Base-by-base conservation (phyloP, 1,140 invertebrate genomes). In the Neotoxoptera formosana region DNA sequence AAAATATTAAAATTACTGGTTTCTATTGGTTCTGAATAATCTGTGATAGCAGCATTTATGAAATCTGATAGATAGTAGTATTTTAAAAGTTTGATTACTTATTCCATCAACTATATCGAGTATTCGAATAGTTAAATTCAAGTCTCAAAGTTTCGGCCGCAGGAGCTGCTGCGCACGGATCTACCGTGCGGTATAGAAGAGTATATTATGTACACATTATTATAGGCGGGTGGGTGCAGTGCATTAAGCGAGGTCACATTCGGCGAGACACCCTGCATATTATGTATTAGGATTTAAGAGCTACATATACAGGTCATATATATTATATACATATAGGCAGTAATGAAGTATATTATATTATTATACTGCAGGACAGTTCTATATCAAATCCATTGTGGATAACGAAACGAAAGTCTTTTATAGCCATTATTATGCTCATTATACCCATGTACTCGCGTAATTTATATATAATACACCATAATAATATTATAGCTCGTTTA, bases 331-430 rank as follows among this genome's bases (percentile, higher is more conserved):
- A 53, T 53, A 53, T 53, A 53, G 30, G 30, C 60, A n/a, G 30
- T 76, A 76, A 76, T 76, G 11, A 76, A 76, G 60, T 76, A 17
- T 76, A 76, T 76, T 76, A 76, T 76, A 76, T n/a, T 76, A 76
- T n/a, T 14, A n/a, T 76, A 76, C 60, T 7, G 0, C 60, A n/a
- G 60, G 60, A 76, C 30, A 34, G 4, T 76, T 76, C 14, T 76
- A 76, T 76, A 76, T 76, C n/a, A n/a, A 30, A n/a, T n/a, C 60
- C 60, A 76, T 76, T 76, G 60, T 67, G 60, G n/a, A 4, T n/a
- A 41, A 84, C 9, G 36, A 89, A 89, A 53, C 23, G 51, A 51
- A 53, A 89, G 51, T 89, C 30, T 51, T 47, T 51, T 53, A 45
- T 60, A 36, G 34, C 30, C 36, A 25, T 41, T 60, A 90, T 53